Evolutionary conservation across 1,140 invertebrate species (phyloP), one percentile per base, ranked within the genome.

Genomic region (Colletes latitarsis): DNA sequence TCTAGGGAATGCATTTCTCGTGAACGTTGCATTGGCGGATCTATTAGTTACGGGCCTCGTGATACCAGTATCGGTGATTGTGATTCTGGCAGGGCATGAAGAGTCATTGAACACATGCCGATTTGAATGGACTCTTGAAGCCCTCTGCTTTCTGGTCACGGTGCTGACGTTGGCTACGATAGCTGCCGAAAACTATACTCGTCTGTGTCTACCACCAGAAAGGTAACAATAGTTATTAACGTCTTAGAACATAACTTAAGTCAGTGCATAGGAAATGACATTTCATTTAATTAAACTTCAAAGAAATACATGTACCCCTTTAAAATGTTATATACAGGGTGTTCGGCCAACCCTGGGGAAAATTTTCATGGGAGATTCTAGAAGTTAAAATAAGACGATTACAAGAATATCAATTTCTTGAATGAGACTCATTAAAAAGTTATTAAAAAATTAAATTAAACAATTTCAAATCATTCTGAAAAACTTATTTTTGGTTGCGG

Each of bases 1-100:
- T 93, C 9, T 92, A 97, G 96, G 96, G n/a, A 97, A 97, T 86
- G 94, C 96, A 15, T 97, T 96, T 89, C 91, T 97, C 66, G 96
- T 96, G n/a, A 97, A 96, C 90, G 94, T 96, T 6, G 96, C 96
- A 1, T 83, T 97, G 63, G 95, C 96, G 0, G 97, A 97, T 85
- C 89, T 97, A 60, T 88, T 97, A 19, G 94, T 97, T 17, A 96
- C 96, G 0, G 95, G 95, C 1, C 88, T 96, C 1, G 95, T 97
- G 21, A 95, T 97, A 84, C 96, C 96, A 0, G 94, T 95, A 1
- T 96, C 95, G 0, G 95, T 95, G 0, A 95, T 97, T 3, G 94
- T 96, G 0, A 94, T 96, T 46, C 91, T 97, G 17, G 96, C 96
- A 3, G 96, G 95, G 2, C 90, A 95, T 49, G 94, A 95, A 66